These are phyloP conservation scores for Anisognathus igniventris DNA, from an alignment of 2,797 vertebrate species.

Conservation along the genomic window DNA sequence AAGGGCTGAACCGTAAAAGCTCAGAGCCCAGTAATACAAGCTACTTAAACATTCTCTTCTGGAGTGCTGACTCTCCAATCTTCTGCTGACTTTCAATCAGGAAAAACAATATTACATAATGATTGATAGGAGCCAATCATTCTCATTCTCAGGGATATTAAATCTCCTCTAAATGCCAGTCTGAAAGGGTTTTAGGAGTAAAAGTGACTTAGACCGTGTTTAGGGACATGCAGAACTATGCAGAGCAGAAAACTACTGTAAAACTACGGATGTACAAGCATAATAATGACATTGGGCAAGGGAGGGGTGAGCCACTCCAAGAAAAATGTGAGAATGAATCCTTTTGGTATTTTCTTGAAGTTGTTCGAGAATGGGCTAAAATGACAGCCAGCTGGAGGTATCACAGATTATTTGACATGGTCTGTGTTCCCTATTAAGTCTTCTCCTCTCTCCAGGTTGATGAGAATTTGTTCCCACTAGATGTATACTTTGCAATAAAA, in stretches of 20 bases:
- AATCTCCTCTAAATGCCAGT: background rate
- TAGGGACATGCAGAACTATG: background rate
- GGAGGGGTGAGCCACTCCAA: background rate
- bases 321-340: background rate
- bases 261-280: background rate
- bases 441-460: background rate
- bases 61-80: background rate
- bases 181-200: background rate
- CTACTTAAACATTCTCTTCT: background rate
- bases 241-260: background rate
- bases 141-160: background rate
- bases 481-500: background rate
- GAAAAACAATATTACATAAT: background rate
- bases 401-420: background rate
- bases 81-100: background rate
- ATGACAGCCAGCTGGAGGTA: background rate
- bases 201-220: background rate
- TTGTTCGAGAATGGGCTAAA: background rate
- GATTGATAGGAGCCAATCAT: background rate
- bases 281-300: background rate
- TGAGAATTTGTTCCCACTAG: background rate
- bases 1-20: background rate
- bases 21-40: background rate
- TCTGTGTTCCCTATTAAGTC: background rate
- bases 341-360: background rate